Percentiles rank a stretch among this genome's conserved stretches.
Evolutionary conservation across 2,888 invertebrate genomes (phyloP).

Genomic region (Hesperia comma): DNA sequence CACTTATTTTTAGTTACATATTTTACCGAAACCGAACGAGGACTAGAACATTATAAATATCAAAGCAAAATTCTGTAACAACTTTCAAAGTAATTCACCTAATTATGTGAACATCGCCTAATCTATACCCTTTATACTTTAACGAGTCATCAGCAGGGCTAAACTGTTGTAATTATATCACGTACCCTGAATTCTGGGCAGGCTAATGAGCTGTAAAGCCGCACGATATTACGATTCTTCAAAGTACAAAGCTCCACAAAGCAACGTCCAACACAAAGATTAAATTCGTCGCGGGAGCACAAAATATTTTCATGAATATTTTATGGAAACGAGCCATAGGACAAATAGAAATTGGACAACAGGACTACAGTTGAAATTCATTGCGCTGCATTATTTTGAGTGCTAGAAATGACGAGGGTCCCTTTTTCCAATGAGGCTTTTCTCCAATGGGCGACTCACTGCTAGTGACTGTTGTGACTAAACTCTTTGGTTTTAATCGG

Average conservation of each 20-base stretch:
- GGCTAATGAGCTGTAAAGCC: neutral
- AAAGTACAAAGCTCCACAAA: slow-evolving; percentile 1
- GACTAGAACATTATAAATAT: neutral
- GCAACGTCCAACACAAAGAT: slow-evolving; percentile 1
- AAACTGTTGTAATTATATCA: neutral
- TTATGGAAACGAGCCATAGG: neutral
- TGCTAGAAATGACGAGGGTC: too few relatives aligned
- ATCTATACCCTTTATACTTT: neutral
- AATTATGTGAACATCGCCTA: too few relatives aligned
- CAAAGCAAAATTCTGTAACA: neutral
- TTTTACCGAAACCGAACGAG: too few relatives aligned
- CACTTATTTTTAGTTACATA: too few relatives aligned
- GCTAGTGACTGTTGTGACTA: too few relatives aligned
- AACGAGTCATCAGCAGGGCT: neutral
- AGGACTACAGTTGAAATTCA: neutral
- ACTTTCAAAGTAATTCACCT: too few relatives aligned
- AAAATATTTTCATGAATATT: slow-evolving; percentile 1
- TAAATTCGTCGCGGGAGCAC: neutral
- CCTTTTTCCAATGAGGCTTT: too few relatives aligned
- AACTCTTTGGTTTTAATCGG: too few relatives aligned
- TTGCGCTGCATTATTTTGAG: too few relatives aligned
- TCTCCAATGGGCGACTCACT: too few relatives aligned
- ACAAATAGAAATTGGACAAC: neutral
- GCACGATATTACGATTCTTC: slow-evolving; percentile 4
- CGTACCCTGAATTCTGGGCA: slow-evolving; percentile 1